phyloP scores from a whole-genome alignment of 2,797 vertebrate species.

The Novumbra hubbsi region DNA sequence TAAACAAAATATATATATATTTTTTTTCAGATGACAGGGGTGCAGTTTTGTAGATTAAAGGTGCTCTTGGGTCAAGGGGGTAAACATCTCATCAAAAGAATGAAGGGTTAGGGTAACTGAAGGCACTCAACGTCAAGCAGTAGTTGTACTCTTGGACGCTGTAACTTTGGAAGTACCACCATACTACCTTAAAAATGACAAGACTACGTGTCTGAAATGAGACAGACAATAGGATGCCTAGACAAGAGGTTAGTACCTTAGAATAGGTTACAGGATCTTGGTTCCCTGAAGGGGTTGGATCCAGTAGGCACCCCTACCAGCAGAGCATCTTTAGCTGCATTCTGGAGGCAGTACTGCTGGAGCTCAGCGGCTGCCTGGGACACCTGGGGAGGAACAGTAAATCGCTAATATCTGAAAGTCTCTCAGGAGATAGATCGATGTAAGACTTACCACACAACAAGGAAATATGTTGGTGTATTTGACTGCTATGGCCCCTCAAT shows the following conservation, averaged over 20 bases:
- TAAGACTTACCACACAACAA: background rate
- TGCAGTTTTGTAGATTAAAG: background rate
- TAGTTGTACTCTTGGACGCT: background rate
- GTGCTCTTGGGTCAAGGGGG: background rate
- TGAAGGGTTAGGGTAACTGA: background rate
- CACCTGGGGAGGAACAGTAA: conserved; percentile 70
- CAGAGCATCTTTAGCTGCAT: conserved; percentile 90
- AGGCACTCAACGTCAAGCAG: background rate
- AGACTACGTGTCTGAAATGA: too few relatives aligned
- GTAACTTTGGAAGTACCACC: background rate
- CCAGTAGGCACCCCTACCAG: conserved; percentile 89
- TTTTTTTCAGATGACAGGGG: background rate
- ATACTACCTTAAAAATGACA: too few relatives aligned
- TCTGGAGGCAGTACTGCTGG: conserved; percentile 94
- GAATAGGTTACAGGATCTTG: conserved; percentile 86
- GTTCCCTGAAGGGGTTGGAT: conserved; percentile 96
- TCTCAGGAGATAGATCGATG: background rate
- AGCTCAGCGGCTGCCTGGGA: conserved; percentile 96
- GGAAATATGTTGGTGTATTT: background rate
- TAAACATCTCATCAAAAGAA: background rate
- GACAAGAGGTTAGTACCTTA: conserved; percentile 49
- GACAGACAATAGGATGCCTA: background rate
- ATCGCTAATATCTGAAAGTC: too few relatives aligned
- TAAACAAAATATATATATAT: background rate
- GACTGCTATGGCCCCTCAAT: background rate